These are phyloP conservation scores for Sphaerophoria taeniata DNA, from an alignment of 2,888 invertebrate genomes.

Conservation along the genomic window DNA sequence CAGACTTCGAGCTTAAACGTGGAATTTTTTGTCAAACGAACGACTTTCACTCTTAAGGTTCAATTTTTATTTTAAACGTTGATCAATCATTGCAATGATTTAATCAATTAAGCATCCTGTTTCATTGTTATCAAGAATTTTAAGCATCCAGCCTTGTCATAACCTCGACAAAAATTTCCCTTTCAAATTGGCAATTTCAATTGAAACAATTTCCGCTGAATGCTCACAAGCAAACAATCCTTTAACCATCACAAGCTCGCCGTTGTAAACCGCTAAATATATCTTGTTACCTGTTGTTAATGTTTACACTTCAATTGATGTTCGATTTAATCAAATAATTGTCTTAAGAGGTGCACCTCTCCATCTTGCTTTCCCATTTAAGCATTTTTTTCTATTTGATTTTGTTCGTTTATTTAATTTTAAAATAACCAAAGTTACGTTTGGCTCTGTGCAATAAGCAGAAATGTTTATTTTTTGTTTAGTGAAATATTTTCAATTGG, in stretches of 20 bases:
- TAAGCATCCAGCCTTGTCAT: neutral
- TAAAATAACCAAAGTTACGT: slow-evolving; percentile 49
- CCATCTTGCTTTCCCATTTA: neutral
- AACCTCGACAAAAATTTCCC: neutral
- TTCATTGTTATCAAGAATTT: neutral
- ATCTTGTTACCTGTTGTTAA: slow-evolving; percentile 1
- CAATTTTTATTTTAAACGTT: no score
- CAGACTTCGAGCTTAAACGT: no score
- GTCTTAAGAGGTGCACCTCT: neutral
- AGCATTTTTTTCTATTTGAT: neutral
- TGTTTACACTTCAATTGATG: slow-evolving; percentile 23
- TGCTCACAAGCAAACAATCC: neutral
- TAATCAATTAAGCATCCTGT: no score
- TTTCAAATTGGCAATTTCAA: neutral
- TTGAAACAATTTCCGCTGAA: neutral
- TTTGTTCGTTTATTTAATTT: slow-evolving; percentile 29
- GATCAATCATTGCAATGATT: no score
- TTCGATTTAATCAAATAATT: slow-evolving; percentile 22
- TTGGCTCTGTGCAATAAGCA: slow-evolving; percentile 28
- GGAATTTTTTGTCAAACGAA: no score
- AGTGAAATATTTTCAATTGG: slow-evolving; percentile 50
- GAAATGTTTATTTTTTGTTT: neutral
- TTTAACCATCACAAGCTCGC: neutral
- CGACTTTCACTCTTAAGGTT: no score
- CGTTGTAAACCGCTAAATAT: neutral